Evolutionary conservation across 2,888 invertebrate genomes (phyloP).

Genomic region (Synanthedon andrenaeformis): DNA sequence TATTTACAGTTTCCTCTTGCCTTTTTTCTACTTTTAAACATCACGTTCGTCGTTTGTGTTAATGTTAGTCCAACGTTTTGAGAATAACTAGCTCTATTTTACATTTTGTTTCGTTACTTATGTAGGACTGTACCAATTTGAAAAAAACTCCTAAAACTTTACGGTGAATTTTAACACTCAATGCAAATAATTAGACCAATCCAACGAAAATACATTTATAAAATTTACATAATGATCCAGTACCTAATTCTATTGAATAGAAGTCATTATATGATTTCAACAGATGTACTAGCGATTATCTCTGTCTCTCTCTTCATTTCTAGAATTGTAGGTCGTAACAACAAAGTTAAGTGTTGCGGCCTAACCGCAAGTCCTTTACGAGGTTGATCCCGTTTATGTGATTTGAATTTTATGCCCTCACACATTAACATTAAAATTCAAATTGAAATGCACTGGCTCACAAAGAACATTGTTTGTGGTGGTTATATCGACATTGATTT

Average conservation of each 20-base stretch:
- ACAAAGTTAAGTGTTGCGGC: conserved; percentile 21
- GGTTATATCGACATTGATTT: conserved; percentile 51
- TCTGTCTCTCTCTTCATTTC: no score
- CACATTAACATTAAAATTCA: conserved; percentile 27
- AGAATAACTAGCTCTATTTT: not conserved
- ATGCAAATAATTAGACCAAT: no score
- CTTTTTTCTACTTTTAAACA: not conserved
- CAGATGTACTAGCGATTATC: no score
- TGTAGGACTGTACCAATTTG: no score
- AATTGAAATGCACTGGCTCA: conserved; percentile 23
- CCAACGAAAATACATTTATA: no score
- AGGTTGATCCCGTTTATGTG: conserved; percentile 20
- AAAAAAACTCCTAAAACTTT: no score
- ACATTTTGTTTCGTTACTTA: not conserved
- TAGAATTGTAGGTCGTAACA: conserved; percentile 6
- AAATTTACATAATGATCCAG: no score
- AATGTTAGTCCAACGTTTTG: not conserved
- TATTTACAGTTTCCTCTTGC: conserved; percentile 39
- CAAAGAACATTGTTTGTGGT: conserved; percentile 34
- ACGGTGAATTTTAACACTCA: no score
- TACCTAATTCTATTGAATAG: no score
- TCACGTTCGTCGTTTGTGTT: not conserved
- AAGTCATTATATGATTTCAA: no score
- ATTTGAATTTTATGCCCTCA: conserved; percentile 18
- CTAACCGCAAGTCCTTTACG: conserved; percentile 35